Conservation (phyloP, 2,888 invertebrate species). For the Escarpia spicata region DNA sequence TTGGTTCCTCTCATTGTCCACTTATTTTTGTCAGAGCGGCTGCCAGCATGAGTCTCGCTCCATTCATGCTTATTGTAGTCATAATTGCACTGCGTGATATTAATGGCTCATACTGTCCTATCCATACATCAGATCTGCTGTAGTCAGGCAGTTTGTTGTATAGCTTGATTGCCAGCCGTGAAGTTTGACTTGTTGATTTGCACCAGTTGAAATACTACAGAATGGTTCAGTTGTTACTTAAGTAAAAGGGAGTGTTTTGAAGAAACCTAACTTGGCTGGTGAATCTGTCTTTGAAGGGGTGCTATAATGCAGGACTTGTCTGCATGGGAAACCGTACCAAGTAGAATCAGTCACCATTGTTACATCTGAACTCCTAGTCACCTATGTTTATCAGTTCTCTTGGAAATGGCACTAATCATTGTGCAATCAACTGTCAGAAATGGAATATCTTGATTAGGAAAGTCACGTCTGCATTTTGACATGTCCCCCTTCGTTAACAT, state of each 20-base stretch:
- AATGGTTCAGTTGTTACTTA: background rate
- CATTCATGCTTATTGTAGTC: slow-evolving; percentile 1
- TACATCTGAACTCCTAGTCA: background rate
- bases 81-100: background rate
- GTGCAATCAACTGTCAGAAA: background rate
- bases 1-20: background rate
- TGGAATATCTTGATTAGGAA: background rate
- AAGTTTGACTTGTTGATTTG: background rate
- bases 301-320: background rate
- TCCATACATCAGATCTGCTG: background rate
- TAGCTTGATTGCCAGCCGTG: background rate
- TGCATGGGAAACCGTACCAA: background rate
- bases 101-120: background rate
- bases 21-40: background rate
- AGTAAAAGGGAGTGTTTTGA: background rate
- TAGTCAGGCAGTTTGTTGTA: background rate
- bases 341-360: background rate
- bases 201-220: background rate
- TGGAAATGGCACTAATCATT: background rate
- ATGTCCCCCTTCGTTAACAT: background rate
- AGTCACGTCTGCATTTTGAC: background rate
- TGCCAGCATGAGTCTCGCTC: background rate
- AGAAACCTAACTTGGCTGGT: background rate
- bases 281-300: background rate
- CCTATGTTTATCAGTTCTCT: background rate